Evolutionary conservation across 2,888 invertebrate species (phyloP).

Genomic region (Lampropteryx suffumata): DNA sequence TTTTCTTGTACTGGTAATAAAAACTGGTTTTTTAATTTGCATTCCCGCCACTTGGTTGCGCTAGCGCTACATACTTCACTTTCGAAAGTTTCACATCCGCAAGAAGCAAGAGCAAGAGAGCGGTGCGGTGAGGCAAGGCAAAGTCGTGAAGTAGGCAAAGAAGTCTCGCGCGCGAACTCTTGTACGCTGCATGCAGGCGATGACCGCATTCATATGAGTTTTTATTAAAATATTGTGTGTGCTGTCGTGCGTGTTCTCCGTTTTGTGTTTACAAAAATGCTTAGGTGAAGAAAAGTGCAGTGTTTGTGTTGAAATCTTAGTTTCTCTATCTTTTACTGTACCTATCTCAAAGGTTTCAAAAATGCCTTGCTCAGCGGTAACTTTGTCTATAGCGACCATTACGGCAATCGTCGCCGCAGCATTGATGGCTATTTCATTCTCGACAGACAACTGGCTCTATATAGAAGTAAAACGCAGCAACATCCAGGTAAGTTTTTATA

Average conservation of each 20-base stretch:
- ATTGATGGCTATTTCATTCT: constrained; percentile 95
- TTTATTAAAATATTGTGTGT: constrained; percentile 75
- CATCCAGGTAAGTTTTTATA: constrained; percentile 87
- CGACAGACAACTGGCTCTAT: constrained; percentile 98
- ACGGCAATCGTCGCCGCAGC: constrained; percentile 97
- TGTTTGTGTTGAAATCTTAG: constrained; percentile 69
- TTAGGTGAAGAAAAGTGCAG: constrained; percentile 76
- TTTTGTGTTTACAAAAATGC: constrained; percentile 79
- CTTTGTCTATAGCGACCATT: constrained; percentile 97
- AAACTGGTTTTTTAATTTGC: constrained; percentile 73
- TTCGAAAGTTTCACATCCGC: constrained; percentile 83
- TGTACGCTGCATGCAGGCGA: constrained; percentile 80
- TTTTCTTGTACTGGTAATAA: constrained; percentile 47
- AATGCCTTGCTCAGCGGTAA: constrained; percentile 97
- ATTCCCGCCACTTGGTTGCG: constrained; percentile 80
- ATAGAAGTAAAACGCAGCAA: constrained; percentile 94
- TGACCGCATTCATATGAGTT: constrained; percentile 81
- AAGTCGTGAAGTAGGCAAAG: constrained; percentile 71
- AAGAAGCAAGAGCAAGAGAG: constrained; percentile 71
- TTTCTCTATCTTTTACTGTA: constrained; percentile 60
- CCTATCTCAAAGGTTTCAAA: constrained; percentile 68
- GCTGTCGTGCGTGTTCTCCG: constrained; percentile 78
- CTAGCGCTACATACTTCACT: constrained; percentile 56
- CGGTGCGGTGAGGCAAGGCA: constrained; percentile 62
- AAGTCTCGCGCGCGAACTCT: constrained; percentile 79